A percentile compares a stretch with the other conserved stretches of the same genome.
These are phyloP conservation scores for Cossypha niveicapilla DNA, from an alignment of 2,797 vertebrate species.

Conservation along the genomic window DNA sequence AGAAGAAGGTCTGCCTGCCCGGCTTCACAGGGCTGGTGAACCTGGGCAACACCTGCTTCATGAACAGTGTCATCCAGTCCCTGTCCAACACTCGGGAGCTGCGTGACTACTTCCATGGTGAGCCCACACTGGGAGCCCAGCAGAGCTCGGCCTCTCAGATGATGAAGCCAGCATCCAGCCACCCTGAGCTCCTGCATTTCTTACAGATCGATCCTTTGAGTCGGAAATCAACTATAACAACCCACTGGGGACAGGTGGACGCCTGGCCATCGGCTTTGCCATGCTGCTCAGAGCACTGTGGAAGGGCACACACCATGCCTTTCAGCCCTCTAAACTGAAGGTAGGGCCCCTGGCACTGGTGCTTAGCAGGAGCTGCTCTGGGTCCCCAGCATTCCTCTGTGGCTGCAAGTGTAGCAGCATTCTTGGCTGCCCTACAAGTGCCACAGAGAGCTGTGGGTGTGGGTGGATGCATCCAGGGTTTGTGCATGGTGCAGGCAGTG, in stretches of 20 bases:
- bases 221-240: constrained; percentile 96
- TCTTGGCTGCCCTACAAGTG: neutral
- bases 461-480: neutral
- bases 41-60: constrained; percentile 98
- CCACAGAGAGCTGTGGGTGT: neutral
- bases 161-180: neutral
- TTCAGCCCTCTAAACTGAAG: constrained; percentile 97
- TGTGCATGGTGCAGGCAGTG: accelerated
- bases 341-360: constrained; percentile 54
- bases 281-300: constrained; percentile 91
- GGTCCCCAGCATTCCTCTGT: neutral
- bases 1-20: constrained; percentile 93
- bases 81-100: constrained; percentile 97
- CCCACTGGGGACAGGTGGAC: constrained; percentile 91
- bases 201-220: constrained; percentile 91
- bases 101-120: constrained; percentile 96
- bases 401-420: neutral
- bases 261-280: constrained; percentile 93
- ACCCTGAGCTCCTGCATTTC: neutral
- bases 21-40: constrained; percentile 97
- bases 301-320: constrained; percentile 98
- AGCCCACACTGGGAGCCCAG: neutral
- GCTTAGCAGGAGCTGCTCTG: neutral
- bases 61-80: constrained; percentile 99
- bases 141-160: neutral